Percentiles rank a stretch among this genome's conserved stretches.
phyloP scores from a whole-genome alignment of 2,797 vertebrate genomes.

The Scolopax rusticola region DNA sequence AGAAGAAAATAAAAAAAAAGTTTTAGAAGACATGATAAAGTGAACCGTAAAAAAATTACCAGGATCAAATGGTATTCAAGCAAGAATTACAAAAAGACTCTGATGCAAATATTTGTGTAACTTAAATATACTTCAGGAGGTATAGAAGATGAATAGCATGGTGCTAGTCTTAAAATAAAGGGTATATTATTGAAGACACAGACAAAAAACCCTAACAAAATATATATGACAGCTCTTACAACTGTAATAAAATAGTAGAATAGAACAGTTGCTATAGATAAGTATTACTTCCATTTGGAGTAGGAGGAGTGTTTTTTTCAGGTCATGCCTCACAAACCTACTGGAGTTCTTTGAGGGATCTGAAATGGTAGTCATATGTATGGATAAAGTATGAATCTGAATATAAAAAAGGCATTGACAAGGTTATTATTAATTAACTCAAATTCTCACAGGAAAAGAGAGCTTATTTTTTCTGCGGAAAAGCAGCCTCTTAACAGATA shows the following conservation, averaged over 20 bases:
- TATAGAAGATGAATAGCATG: background rate
- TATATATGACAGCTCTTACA: background rate
- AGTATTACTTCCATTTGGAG: background rate
- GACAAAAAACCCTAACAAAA: background rate
- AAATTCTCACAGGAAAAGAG: background rate
- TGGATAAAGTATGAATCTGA: background rate
- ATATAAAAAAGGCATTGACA: background rate
- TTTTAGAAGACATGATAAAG: background rate
- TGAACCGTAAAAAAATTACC: background rate
- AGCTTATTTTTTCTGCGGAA: background rate
- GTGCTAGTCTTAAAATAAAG: background rate
- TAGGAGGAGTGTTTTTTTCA: background rate
- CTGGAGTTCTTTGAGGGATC: background rate
- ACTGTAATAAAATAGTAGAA: background rate
- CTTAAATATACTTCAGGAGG: background rate
- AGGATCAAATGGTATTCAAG: background rate
- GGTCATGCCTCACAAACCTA: background rate
- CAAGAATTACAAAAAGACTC: background rate
- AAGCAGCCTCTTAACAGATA: background rate
- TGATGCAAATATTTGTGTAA: background rate
- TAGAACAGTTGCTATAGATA: background rate
- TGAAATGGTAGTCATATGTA: background rate
- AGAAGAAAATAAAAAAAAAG: background rate
- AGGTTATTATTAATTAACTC: background rate
- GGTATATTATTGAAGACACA: background rate